Conservation (phyloP, 1,140 invertebrate species). For the Ditylenchus dipsaci region DNA sequence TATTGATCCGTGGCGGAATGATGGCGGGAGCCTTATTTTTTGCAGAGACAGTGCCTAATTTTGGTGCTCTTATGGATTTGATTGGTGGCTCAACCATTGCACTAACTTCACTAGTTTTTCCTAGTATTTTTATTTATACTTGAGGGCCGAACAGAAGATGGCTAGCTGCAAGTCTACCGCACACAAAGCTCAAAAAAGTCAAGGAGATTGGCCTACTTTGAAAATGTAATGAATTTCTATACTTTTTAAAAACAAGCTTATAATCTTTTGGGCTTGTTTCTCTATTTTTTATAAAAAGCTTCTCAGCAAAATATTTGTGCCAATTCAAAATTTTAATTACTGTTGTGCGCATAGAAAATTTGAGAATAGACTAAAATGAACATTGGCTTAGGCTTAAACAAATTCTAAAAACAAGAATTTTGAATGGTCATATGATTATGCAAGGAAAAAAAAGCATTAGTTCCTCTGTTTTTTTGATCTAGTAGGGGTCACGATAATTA, state of each 20-base stretch:
- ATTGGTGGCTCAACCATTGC: conserved; percentile 74
- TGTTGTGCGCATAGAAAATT: too few species aligned
- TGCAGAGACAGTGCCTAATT: conserved; percentile 76
- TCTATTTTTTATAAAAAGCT: too few species aligned
- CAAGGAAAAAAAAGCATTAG: too few species aligned
- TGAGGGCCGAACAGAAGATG: conserved; percentile 34
- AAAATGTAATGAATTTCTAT: conserved; percentile 10
- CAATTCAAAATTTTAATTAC: too few species aligned
- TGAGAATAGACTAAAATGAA: too few species aligned
- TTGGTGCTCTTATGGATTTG: conserved; percentile 79
- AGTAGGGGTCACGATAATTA: too few species aligned
- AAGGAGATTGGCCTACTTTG: conserved; percentile 13
- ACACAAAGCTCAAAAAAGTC: conserved; percentile 8
- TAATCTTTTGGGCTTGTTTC: too few species aligned
- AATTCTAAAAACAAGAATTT: too few species aligned
- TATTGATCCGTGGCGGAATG: conserved; percentile 70
- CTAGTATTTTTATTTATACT: conserved; percentile 53
- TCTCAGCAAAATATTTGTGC: too few species aligned
- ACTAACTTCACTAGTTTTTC: conserved; percentile 58
- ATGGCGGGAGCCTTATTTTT: conserved; percentile 71
- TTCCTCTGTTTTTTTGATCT: too few species aligned
- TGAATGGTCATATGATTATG: too few species aligned
- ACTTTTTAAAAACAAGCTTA: neutral
- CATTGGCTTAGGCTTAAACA: too few species aligned
- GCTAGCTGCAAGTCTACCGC: neutral